phyloP scores from a whole-genome alignment of 2,888 invertebrate species.

The Scaptodrosophila latifasciaeformis region DNA sequence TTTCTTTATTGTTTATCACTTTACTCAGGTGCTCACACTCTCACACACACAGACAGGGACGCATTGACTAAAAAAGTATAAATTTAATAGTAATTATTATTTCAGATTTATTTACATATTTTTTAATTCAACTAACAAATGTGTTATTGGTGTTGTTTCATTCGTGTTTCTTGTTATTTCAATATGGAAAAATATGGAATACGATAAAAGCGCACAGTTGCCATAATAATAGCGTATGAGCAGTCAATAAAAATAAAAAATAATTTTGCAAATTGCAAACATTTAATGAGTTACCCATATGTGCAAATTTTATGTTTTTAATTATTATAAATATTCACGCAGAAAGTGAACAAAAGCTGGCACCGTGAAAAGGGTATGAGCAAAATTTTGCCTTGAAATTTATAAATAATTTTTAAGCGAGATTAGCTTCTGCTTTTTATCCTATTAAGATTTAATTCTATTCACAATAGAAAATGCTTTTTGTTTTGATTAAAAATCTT shows the following conservation, averaged over 20 bases:
- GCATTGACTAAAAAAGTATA: constrained; percentile 16
- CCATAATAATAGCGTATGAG: constrained; percentile 27
- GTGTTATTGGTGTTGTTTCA: neutral
- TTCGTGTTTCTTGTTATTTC: constrained; percentile 3
- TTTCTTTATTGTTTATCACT: neutral
- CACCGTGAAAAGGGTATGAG: no score
- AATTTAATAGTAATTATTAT: constrained; percentile 49
- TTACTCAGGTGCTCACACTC: no score
- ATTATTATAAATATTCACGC: constrained; percentile 36
- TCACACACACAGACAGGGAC: neutral
- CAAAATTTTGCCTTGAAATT: no score
- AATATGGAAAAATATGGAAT: constrained; percentile 8
- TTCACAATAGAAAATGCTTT: no score
- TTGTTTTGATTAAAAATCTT: no score
- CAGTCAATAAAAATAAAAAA: constrained; percentile 59
- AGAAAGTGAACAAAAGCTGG: neutral
- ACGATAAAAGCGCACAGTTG: no score
- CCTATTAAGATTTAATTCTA: neutral
- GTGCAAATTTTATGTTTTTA: constrained; percentile 34
- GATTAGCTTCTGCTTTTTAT: no score
- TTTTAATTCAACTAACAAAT: constrained; percentile 31
- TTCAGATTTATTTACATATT: constrained; percentile 46
- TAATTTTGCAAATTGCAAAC: constrained; percentile 51
- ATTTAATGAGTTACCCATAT: constrained; percentile 54
- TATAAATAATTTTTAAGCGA: no score